Percentiles rank a stretch among this genome's conserved stretches.
These are phyloP conservation scores for Plectrocnemia conspersa DNA, from an alignment of 1,140 invertebrate genomes.

Conservation along the genomic window DNA sequence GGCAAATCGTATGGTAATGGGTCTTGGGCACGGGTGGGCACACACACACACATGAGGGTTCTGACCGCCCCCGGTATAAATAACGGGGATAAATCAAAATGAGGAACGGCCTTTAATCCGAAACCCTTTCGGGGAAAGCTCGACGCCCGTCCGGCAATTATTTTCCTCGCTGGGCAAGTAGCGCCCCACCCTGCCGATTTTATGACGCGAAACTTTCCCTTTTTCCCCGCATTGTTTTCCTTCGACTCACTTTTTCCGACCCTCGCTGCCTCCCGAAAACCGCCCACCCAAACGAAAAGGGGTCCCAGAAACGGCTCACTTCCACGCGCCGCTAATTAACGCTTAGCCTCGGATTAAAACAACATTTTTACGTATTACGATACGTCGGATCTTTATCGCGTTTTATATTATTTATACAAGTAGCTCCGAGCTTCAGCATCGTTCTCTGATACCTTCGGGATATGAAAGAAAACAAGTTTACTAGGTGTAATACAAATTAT, in stretches of 20 bases:
- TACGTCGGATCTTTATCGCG: conserved; percentile 1
- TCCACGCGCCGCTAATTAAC: conserved; percentile 6
- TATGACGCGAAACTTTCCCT: conserved; percentile 21
- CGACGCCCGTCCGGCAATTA: conserved; percentile 26
- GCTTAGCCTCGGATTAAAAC: conserved; percentile 4
- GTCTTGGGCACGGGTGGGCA: conserved; percentile 12
- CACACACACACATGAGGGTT: too few species aligned
- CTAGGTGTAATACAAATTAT: too few species aligned
- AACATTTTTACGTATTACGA: background rate
- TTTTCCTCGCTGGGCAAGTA: conserved; percentile 29
- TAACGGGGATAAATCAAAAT: conserved; percentile 36
- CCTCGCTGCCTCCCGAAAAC: background rate
- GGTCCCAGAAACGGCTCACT: background rate
- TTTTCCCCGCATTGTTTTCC: background rate
- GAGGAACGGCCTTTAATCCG: conserved; percentile 33
- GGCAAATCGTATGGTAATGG: conserved; percentile 33
- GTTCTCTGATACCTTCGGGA: background rate
- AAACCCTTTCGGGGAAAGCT: conserved; percentile 33
- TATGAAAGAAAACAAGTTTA: too few species aligned
- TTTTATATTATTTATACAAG: background rate
- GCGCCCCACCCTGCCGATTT: conserved; percentile 7
- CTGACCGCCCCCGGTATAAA: conserved; percentile 29
- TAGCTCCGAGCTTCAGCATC: background rate
- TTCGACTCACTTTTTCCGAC: background rate
- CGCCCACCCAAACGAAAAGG: background rate